Conservation (phyloP, 2,797 vertebrate genomes). For the Diceros bicornis region DNA sequence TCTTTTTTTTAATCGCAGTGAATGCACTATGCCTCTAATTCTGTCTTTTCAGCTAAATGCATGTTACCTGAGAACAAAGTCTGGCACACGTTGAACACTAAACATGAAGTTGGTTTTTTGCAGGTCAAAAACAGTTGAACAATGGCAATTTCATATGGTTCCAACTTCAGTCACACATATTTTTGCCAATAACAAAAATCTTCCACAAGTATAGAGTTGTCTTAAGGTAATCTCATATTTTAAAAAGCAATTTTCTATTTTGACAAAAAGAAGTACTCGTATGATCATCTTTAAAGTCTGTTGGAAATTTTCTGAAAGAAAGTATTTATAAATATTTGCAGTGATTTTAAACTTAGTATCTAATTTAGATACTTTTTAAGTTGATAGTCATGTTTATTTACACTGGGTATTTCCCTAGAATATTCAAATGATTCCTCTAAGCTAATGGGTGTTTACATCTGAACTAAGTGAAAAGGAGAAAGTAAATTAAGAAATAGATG, state of each 20-base stretch:
- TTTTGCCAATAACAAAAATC: slow-evolving; percentile 62
- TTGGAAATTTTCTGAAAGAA: slow-evolving; percentile 61
- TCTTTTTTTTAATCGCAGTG: not conserved
- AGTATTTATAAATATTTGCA: slow-evolving; percentile 54
- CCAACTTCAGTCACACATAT: not conserved
- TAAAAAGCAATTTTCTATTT: not conserved
- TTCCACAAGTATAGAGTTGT: not conserved
- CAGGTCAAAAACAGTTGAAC: slow-evolving; percentile 3
- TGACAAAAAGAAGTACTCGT: slow-evolving; percentile 31
- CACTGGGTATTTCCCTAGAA: not conserved
- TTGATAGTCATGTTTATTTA: slow-evolving; percentile 6
- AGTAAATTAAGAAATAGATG: not conserved
- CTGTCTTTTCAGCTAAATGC: slow-evolving; percentile 22
- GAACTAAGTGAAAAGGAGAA: slow-evolving; percentile 39
- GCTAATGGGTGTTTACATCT: slow-evolving; percentile 34
- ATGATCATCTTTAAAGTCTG: slow-evolving; percentile 19
- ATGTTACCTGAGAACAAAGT: slow-evolving; percentile 21
- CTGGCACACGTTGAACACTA: not conserved
- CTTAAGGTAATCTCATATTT: slow-evolving; percentile 34
- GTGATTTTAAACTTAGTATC: slow-evolving; percentile 16
- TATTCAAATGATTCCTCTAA: not conserved
- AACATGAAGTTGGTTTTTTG: not conserved
- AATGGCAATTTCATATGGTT: slow-evolving; percentile 37
- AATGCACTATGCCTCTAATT: not conserved
- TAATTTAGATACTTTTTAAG: slow-evolving; percentile 29